phyloP scores from a whole-genome alignment of 2,797 vertebrate genomes.

The Phoxinus dragarum region DNA sequence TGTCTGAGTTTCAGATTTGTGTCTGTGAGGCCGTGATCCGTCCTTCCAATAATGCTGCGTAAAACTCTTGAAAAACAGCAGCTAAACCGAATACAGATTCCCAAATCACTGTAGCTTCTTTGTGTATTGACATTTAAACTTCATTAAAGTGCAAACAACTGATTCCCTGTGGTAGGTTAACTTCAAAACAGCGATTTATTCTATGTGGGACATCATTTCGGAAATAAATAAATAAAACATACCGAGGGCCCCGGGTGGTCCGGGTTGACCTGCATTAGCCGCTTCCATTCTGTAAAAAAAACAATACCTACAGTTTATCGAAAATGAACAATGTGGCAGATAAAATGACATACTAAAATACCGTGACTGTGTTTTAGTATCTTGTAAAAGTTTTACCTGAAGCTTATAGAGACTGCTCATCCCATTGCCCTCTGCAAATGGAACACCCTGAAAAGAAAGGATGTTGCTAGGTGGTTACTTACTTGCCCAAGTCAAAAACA shows the following conservation, averaged over 20 bases:
- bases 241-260: conserved; percentile 91
- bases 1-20: conserved; percentile 11
- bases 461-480: neutral
- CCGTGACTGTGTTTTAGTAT: neutral
- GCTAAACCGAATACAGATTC: conserved; percentile 26
- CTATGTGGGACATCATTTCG: neutral
- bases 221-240: conserved; percentile 68
- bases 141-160: conserved; percentile 17
- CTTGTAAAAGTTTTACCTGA: conserved; percentile 84
- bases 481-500: neutral
- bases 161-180: conserved; percentile 7
- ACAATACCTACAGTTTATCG: neutral
- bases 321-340: neutral
- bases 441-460: conserved; percentile 81
- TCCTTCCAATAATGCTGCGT: conserved; percentile 2
- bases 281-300: conserved; percentile 82
- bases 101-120: neutral
- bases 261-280: conserved; percentile 82
- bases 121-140: conserved; percentile 30
- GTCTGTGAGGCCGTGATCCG: conserved; percentile 4
- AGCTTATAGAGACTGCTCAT: conserved; percentile 98
- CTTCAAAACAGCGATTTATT: neutral
- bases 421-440: conserved; percentile 88
- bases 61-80: conserved; percentile 20
- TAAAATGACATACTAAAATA: neutral